Evolutionary conservation across 1,140 invertebrate species (phyloP), one percentile per base, ranked within the genome.

Genomic region (Arctopsyche grandis): DNA sequence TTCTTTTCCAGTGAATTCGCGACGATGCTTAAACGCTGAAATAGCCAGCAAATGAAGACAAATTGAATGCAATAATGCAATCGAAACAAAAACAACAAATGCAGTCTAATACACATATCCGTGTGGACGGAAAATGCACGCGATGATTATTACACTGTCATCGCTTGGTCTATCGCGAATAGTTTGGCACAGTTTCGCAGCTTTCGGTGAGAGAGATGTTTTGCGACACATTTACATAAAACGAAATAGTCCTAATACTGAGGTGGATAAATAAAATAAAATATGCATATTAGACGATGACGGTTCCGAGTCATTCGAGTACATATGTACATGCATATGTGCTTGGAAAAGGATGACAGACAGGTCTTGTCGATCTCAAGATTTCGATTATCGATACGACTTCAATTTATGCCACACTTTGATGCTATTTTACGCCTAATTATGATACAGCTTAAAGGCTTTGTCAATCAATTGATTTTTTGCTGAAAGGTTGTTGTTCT

Each of bases 391-490:
- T 52, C 48, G 48, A 52, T 52, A 52, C 48, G 48, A 16, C 16
- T 52, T 52, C 12, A 52, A 52, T 26, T 66, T 66, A 22, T 66
- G 63, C 22, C 63, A 66, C 19, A 26, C 19, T 12, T 66, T 24
- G 24, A 66, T 66, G 24, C 10, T 26, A 66, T 66, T 66, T 66
- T 66, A 26, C 9, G 63, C 14, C 63, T 66, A 66, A 66, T 66
- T 66, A 66, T 4, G 24, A 22, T 66, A 21, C 21, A n/a, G 14
- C 63, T 66, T 66, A 29, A 26, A 66, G 63, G 63, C 63, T 66
- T 66, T 66, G 63, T 66, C 63, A 66, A 66, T 66, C 63, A 66
- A 66, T 66, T 9, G 12, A 26, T 29, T 66, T 66, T 66, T 66
- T 26, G 21, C 24, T 16, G 9, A 19, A 38, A 38, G 29, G 7